Evolutionary conservation across 2,888 invertebrate species (phyloP).

Genomic region (Acanthosepion esculentum): DNA sequence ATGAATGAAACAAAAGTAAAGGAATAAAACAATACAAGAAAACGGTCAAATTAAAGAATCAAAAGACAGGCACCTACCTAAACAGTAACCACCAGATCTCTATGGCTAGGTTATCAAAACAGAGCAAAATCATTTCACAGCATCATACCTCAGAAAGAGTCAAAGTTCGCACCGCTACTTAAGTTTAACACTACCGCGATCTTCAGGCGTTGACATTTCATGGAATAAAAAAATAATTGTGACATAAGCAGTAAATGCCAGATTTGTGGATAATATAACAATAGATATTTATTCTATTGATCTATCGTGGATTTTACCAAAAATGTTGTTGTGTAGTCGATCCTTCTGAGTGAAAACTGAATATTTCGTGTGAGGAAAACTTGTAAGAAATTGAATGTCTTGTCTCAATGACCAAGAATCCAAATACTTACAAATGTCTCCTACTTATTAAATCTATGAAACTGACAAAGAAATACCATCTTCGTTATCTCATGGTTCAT

Average conservation of each 20-base stretch:
- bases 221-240: neutral
- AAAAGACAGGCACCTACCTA: no score
- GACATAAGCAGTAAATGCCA: neutral
- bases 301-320: neutral
- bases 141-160: no score
- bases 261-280: neutral
- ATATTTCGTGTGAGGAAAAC: neutral
- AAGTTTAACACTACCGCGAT: no score
- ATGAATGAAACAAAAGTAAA: no score
- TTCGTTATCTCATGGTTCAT: neutral
- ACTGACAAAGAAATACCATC: neutral
- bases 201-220: neutral
- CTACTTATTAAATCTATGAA: neutral
- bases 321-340: neutral
- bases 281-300: neutral
- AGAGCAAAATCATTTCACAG: no score
- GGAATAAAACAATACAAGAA: no score
- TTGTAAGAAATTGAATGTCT: neutral
- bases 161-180: no score
- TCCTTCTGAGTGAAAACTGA: neutral
- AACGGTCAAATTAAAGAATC: no score
- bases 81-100: no score
- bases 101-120: no score
- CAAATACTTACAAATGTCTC: neutral
- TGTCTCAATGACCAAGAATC: neutral